Conservation (phyloP, 1,140 invertebrate species). For the Drosophila sproati region DNA sequence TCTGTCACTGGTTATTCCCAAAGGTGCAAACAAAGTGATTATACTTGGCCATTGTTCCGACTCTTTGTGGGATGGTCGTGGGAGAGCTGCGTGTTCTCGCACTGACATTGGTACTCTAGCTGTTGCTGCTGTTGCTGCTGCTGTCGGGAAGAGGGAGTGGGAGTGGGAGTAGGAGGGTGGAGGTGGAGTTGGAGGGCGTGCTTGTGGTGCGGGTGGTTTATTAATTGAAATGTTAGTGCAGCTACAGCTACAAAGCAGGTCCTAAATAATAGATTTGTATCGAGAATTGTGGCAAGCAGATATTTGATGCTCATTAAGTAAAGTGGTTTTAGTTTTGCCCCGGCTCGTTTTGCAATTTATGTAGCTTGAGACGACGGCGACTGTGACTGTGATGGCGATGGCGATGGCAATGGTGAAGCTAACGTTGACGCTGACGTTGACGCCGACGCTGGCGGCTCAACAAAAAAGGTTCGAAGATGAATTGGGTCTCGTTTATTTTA, state of each 20-base stretch:
- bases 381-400: neutral
- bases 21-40: conserved; percentile 83
- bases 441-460: conserved; percentile 50
- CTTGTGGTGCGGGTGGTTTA: conserved; percentile 68
- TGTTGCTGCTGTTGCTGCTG: conserved; percentile 4
- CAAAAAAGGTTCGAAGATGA: conserved; percentile 78
- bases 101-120: too few relatives aligned
- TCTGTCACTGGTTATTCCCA: conserved; percentile 80
- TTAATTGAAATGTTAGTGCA: conserved; percentile 82
- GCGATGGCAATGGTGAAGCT: neutral
- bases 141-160: neutral
- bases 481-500: conserved; percentile 83
- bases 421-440: neutral
- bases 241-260: conserved; percentile 52
- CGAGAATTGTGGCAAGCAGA: conserved; percentile 78
- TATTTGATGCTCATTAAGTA: conserved; percentile 84
- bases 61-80: conserved; percentile 46
- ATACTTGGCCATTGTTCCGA: conserved; percentile 81
- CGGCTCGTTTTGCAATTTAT: conserved; percentile 64
- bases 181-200: conserved; percentile 13
- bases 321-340: conserved; percentile 78
- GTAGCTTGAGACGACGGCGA: conserved; percentile 14
- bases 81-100: conserved; percentile 29
- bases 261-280: conserved; percentile 82
- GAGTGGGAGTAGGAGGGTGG: too few relatives aligned